Conservation (phyloP, 2,797 vertebrate genomes). For the Masticophis lateralis region DNA sequence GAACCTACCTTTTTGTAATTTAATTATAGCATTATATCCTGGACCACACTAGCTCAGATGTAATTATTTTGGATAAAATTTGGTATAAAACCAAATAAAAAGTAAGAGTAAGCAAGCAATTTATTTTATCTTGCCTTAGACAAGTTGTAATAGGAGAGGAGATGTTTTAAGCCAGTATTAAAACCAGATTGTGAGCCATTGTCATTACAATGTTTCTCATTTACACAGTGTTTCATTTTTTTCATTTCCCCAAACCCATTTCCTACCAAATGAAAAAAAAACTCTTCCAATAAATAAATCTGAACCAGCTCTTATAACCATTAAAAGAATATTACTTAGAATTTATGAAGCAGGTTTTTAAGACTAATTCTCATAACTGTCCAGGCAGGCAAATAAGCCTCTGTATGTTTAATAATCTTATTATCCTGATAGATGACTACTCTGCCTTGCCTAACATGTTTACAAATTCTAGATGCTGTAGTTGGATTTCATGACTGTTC, state of each 20-base stretch:
- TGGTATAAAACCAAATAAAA: slow-evolving; percentile 14
- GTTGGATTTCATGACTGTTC: neutral
- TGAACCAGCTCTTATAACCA: slow-evolving; percentile 27
- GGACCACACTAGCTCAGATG: neutral
- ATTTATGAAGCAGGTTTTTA: slow-evolving; percentile 10
- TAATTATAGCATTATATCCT: neutral
- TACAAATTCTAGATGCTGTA: neutral
- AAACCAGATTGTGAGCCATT: slow-evolving; percentile 24
- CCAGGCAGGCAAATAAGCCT: neutral
- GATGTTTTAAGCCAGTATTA: slow-evolving; percentile 1
- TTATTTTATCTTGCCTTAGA: neutral
- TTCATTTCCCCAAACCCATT: slow-evolving; percentile 25
- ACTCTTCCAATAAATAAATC: slow-evolving; percentile 13
- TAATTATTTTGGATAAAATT: neutral
- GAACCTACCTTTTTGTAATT: neutral
- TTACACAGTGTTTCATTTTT: slow-evolving; percentile 22
- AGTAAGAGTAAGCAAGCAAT: neutral
- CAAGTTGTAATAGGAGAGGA: neutral
- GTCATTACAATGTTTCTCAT: slow-evolving; percentile 24
- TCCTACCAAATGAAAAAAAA: slow-evolving; percentile 21
- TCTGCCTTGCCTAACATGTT: neutral
- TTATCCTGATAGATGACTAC: neutral
- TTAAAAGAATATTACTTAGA: slow-evolving; percentile 8
- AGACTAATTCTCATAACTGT: slow-evolving; percentile 7
- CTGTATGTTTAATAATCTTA: neutral